Base-by-base conservation (phyloP, 2,113 vertebrate species). In the Poeciliopsis retropinna region DNA sequence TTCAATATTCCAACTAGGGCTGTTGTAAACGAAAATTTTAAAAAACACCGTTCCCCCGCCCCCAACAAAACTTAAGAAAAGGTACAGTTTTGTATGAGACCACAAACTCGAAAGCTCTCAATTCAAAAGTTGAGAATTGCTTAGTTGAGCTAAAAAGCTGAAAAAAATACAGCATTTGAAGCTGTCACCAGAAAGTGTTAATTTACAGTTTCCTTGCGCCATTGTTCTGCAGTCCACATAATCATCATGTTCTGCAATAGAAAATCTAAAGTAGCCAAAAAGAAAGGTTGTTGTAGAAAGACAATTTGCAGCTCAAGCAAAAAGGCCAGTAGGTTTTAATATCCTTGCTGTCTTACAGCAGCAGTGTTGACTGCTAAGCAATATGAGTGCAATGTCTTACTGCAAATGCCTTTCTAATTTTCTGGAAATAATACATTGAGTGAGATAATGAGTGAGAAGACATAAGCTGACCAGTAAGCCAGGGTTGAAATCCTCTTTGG, bases 331-430 rank as follows among this genome's bases (percentile, higher is more conserved):
- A 41, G 47, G 64, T 78, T 80, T 65, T 2, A 51, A 61, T 44
- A 4, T 31, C 51, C 54, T 72, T 2, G 17, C 67, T 82, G 30
- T 57, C 22, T n/a, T 57, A 8, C 25, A 57, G 7, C 9, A 57
- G 51, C 22, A 25, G 51, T 57, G 51, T 57, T 57, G 8, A 57
- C 19, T 57, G 9, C 51, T 57, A 57, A 57, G 51, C 25, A 11
- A n/a, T n/a, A 57, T 3, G 3, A 57, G 22, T 57, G 51, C 25
- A 57, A 39, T n/a, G 15, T 69, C 12, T 17, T 51, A 57, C 4
- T 60, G 12, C 47, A 70, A 72, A 80, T 72, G 54, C 4, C 11
- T 41, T 75, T 57, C 51, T 62, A 41, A 81, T 69, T 79, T 37
- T 64, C 41, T 39, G 54, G 14, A 41, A 57, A 60, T 79, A 41